These are phyloP conservation scores for Pseudoips prasinana DNA, from an alignment of 2,888 invertebrate species.

Conservation along the genomic window DNA sequence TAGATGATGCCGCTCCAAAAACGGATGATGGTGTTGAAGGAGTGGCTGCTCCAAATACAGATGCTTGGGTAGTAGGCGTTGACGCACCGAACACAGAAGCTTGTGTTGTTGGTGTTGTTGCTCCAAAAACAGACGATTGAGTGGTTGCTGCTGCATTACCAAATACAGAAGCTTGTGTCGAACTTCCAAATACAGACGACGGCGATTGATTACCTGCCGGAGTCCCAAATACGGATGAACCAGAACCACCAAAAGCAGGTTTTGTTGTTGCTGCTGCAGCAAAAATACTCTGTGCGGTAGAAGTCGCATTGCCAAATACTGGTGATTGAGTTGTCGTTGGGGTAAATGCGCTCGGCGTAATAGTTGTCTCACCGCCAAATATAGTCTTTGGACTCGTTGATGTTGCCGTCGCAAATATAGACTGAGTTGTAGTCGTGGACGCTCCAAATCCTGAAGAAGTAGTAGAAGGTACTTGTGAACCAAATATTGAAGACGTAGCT, in stretches of 20 bases:
- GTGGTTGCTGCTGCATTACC: constrained; percentile 34
- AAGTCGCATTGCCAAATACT: constrained; percentile 27
- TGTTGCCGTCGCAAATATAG: constrained; percentile 30
- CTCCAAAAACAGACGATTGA: constrained; percentile 43
- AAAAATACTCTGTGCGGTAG: constrained; percentile 21
- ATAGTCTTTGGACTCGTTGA: not conserved
- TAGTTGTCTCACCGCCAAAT: constrained; percentile 12
- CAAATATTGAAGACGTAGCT: constrained; percentile 28
- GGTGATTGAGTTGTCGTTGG: constrained; percentile 22
- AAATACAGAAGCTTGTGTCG: constrained; percentile 30
- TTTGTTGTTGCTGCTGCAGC: constrained; percentile 21
- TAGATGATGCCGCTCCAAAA: not conserved
- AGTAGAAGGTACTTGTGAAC: constrained; percentile 22
- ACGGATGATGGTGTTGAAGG: not conserved
- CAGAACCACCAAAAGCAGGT: constrained; percentile 31
- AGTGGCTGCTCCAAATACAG: constrained; percentile 10
- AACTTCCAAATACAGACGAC: not conserved
- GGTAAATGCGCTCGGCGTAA: constrained; percentile 34
- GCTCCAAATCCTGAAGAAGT: constrained; percentile 38
- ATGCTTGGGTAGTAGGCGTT: constrained; percentile 19
- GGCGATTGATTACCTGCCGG: not conserved
- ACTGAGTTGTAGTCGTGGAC: constrained; percentile 29
- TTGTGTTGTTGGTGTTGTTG: constrained; percentile 28
- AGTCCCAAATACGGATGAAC: constrained; percentile 27
- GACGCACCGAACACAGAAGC: constrained; percentile 26